Percentiles rank a stretch among this genome's conserved stretches.
These are phyloP conservation scores for Ctenodactylus gundi DNA, from an alignment of 2,113 vertebrate genomes.

Conservation along the genomic window DNA sequence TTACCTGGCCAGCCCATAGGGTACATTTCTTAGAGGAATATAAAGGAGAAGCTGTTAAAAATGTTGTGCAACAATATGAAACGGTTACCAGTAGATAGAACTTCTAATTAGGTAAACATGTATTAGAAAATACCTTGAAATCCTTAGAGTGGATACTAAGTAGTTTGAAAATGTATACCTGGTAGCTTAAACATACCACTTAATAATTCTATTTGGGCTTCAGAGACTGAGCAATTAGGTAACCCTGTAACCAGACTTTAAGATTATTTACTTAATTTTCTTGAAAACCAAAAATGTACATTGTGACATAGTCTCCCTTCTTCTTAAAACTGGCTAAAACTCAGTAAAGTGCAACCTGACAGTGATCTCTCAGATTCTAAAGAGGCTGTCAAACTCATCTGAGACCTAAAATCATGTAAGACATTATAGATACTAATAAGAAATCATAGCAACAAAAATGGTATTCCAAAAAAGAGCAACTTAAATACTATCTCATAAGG, in stretches of 20 bases:
- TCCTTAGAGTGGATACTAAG: constrained; percentile 23
- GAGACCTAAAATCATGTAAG: constrained; percentile 64
- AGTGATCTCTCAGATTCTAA: constrained; percentile 74
- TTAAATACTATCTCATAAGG: constrained; percentile 72
- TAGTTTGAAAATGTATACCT: constrained; percentile 52
- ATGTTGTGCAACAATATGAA: constrained; percentile 45
- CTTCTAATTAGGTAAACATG: constrained; percentile 52
- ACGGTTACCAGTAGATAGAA: constrained; percentile 50
- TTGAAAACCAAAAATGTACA: constrained; percentile 62
- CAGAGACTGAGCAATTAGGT: constrained; percentile 56
- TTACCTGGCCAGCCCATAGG: constrained; percentile 34
- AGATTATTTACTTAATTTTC: constrained; percentile 60
- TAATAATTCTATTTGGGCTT: constrained; percentile 63
- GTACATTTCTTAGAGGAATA: constrained; percentile 41
- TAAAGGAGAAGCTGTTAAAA: constrained; percentile 57
- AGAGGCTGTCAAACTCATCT: constrained; percentile 72
- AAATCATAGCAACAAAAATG: constrained; percentile 64
- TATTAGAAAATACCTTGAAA: constrained; percentile 43
- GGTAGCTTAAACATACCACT: constrained; percentile 14
- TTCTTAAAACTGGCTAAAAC: constrained; percentile 76
- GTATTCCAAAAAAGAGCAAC: constrained; percentile 55
- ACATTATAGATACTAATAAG: constrained; percentile 53
- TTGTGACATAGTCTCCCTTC: constrained; percentile 68
- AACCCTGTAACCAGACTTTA: constrained; percentile 53
- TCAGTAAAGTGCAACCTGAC: constrained; percentile 80